Conservation (phyloP, 2,888 invertebrate species). For the Piscicola geometra region DNA sequence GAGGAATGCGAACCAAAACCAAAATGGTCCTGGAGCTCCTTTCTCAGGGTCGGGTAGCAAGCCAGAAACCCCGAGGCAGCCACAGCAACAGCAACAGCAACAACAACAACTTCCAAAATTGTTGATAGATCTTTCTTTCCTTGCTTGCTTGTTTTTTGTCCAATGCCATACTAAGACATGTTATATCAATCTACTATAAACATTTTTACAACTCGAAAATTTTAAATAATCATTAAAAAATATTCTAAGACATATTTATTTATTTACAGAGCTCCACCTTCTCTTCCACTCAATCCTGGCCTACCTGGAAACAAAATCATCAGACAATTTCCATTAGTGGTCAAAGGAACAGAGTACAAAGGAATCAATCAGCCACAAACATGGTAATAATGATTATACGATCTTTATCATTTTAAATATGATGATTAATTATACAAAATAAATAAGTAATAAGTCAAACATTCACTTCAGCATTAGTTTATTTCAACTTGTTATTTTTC, state of each 20-base stretch:
- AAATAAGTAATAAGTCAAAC: neutral
- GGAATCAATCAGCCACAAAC: neutral
- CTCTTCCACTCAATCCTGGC: conserved; percentile 29
- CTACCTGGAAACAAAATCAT: conserved; percentile 28
- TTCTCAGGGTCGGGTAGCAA: no score
- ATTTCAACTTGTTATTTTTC: no score
- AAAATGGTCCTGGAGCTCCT: no score
- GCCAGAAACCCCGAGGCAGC: neutral
- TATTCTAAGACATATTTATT: neutral
- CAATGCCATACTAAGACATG: no score
- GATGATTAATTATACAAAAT: neutral
- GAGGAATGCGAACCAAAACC: conserved; percentile 28
- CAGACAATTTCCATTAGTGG: conserved; percentile 27
- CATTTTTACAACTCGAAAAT: neutral
- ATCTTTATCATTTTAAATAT: no score
- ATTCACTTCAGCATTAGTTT: no score
- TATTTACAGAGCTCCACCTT: conserved; percentile 22
- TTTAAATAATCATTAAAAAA: neutral
- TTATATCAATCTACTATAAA: no score
- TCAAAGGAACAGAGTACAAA: conserved; percentile 27
- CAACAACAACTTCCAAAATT: neutral
- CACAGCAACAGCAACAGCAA: neutral
- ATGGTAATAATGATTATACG: conserved; percentile 15
- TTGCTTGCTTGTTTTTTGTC: neutral
- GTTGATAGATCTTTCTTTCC: neutral